These are phyloP conservation scores for Myzus persicae DNA, from an alignment of 1,140 invertebrate species.

Conservation along the genomic window DNA sequence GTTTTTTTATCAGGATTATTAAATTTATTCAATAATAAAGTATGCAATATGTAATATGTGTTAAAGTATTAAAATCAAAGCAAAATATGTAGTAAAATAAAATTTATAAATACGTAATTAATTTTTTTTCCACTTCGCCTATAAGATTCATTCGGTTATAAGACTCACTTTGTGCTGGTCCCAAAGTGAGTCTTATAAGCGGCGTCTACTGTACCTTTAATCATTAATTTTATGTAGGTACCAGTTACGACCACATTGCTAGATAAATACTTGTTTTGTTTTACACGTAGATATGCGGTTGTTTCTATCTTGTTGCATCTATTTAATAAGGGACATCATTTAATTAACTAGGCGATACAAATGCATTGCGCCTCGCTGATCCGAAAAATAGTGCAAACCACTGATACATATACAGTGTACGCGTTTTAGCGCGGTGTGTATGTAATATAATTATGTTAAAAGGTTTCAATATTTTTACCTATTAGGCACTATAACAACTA, in stretches of 20 bases:
- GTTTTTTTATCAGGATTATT: no score
- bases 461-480: no score
- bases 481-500: constrained; percentile 61
- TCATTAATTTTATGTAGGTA: not conserved
- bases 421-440: not conserved
- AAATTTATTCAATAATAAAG: no score
- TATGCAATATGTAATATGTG: no score
- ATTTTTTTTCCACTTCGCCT: no score
- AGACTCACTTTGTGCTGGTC: no score
- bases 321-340: not conserved
- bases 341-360: not conserved
- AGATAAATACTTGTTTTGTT: not conserved
- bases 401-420: not conserved
- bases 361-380: not conserved
- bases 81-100: no score
- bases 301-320: not conserved
- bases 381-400: not conserved
- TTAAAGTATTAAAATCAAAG: no score
- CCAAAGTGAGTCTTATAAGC: no score
- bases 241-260: not conserved
- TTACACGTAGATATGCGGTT: not conserved
- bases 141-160: no score
- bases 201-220: no score
- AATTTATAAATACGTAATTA: no score
- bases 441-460: not conserved